Conservation (phyloP, 1,140 invertebrate genomes). For the Rhopalosiphum maidis region DNA sequence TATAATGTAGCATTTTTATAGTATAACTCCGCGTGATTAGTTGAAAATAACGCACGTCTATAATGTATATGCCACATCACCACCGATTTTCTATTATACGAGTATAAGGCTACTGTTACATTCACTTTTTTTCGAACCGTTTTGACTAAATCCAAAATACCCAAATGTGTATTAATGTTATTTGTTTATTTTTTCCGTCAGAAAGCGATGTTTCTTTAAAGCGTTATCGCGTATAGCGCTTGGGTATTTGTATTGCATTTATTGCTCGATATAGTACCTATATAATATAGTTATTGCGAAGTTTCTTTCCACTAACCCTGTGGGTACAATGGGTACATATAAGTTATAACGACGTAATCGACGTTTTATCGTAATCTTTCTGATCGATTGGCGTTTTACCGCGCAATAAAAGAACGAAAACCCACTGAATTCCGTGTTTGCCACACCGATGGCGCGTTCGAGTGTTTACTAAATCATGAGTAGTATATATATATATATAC, state of each 20-base stretch:
- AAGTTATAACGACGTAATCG: not conserved
- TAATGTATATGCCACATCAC: not conserved
- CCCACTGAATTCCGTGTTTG: not conserved
- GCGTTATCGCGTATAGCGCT: not conserved
- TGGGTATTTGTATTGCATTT: not conserved
- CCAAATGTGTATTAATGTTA: not conserved
- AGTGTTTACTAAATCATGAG: not conserved
- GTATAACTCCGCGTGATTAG: not conserved
- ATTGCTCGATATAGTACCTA: not conserved
- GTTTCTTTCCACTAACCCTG: not conserved
- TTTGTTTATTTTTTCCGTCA: not conserved
- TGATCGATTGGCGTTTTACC: constrained; percentile 40
- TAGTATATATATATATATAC: not conserved
- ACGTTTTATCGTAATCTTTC: constrained; percentile 45
- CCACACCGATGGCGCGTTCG: not conserved
- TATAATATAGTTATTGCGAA: not conserved
- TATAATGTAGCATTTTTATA: not conserved
- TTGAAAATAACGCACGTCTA: not conserved
- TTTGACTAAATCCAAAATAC: not conserved
- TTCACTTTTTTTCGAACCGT: not conserved
- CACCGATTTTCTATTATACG: not conserved
- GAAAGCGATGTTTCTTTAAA: not conserved
- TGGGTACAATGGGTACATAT: not conserved
- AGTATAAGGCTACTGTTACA: not conserved
- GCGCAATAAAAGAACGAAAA: not conserved